Percentiles rank a stretch among this genome's conserved stretches.
Conservation (phyloP, 2,797 vertebrate species). For the Myotis planiceps region DNA sequence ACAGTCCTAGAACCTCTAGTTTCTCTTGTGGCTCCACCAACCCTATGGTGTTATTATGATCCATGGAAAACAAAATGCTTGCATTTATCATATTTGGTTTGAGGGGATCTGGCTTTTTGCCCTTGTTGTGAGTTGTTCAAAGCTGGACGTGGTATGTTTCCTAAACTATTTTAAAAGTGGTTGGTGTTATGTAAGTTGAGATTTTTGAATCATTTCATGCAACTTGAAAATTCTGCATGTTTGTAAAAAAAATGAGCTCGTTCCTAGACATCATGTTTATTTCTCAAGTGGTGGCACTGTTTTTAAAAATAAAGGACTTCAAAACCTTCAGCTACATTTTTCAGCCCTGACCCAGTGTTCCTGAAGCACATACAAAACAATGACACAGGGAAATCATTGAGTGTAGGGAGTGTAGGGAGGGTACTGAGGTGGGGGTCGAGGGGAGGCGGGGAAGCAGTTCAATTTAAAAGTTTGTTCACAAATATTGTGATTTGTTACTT, state of each 20-base stretch:
- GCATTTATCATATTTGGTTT: not conserved
- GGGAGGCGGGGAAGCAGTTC: not conserved
- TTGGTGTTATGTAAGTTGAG: slow-evolving; percentile 59
- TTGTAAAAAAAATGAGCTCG: not conserved
- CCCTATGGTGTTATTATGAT: not conserved
- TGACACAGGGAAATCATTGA: slow-evolving; percentile 43
- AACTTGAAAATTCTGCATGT: not conserved
- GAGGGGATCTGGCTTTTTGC: slow-evolving; percentile 8
- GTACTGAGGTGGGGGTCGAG: too few species aligned
- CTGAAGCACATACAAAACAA: slow-evolving; percentile 41
- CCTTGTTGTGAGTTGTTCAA: slow-evolving; percentile 5
- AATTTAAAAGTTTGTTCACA: slow-evolving; percentile 46
- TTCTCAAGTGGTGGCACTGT: slow-evolving; percentile 38
- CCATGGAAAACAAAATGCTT: not conserved
- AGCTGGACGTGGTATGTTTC: slow-evolving; percentile 11
- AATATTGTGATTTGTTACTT: slow-evolving; percentile 69
- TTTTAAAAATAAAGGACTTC: slow-evolving; percentile 61
- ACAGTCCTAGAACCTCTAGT: not conserved
- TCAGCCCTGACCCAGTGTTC: slow-evolving; percentile 35
- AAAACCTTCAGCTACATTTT: slow-evolving; percentile 57
- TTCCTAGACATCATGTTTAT: slow-evolving; percentile 58
- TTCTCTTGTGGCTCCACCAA: not conserved
- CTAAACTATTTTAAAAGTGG: slow-evolving; percentile 50
- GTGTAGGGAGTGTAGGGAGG: not conserved
- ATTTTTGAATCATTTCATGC: slow-evolving; percentile 52